phyloP scores from a whole-genome alignment of 1,140 invertebrate species.

The Stenopsyche tienmushanensis region DNA sequence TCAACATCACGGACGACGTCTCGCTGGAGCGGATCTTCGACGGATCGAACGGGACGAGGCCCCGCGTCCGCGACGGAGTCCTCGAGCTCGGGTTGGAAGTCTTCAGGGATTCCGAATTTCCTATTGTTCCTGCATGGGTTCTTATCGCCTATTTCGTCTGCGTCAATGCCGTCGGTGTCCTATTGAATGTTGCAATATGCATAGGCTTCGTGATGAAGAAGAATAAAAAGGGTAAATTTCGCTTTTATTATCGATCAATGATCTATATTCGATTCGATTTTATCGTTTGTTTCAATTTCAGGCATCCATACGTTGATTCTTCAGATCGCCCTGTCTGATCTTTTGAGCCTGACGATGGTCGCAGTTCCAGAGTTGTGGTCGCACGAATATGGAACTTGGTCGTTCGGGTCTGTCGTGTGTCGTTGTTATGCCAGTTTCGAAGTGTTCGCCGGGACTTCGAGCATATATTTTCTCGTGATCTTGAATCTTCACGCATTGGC shows the following conservation, averaged over 20 bases:
- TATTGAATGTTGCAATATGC: constrained; percentile 30
- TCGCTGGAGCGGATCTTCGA: constrained; percentile 5
- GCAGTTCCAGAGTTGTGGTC: constrained; percentile 55
- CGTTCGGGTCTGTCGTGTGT: constrained; percentile 51
- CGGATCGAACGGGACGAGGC: not conserved
- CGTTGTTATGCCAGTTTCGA: constrained; percentile 53
- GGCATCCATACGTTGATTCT: constrained; percentile 54
- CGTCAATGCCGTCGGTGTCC: constrained; percentile 30
- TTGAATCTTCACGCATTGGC: constrained; percentile 58
- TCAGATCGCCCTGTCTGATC: constrained; percentile 55
- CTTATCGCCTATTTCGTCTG: constrained; percentile 30
- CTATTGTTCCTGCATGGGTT: constrained; percentile 23
- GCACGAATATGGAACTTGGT: constrained; percentile 52
- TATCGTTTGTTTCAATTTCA: constrained; percentile 46
- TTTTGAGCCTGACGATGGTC: constrained; percentile 48
- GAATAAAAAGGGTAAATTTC: constrained; percentile 20
- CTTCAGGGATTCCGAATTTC: constrained; percentile 5
- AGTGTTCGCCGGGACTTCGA: constrained; percentile 55
- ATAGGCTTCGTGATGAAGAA: constrained; percentile 24
- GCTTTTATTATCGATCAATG: not conserved
- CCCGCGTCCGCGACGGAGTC: not conserved
- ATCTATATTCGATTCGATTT: not conserved
- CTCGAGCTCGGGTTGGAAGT: constrained; percentile 12
- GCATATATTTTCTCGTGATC: constrained; percentile 54
- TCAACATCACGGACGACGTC: constrained; percentile 19